Evolutionary conservation across 23 tunicate genomes (phyloP), one percentile per base, ranked within the genome.

Genomic region (Aplidium turbinatum): DNA sequence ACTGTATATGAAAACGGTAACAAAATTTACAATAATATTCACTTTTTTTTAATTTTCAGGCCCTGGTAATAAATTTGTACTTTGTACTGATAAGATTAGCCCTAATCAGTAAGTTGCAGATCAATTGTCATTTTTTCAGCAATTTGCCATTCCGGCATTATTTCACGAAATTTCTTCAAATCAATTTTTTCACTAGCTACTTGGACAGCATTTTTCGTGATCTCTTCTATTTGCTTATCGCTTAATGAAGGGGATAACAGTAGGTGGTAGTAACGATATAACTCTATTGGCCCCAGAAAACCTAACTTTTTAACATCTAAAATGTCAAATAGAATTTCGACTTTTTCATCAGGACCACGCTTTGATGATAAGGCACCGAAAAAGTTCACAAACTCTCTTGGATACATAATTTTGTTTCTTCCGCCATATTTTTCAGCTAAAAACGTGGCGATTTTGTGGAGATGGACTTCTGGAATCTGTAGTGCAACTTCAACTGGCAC

Each of bases 71-170:
- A n/a, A n/a, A n/a, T n/a, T n/a, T n/a, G n/a, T n/a, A n/a, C n/a
- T n/a, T n/a, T n/a, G n/a, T n/a, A n/a, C n/a, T n/a, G n/a, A n/a
- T n/a, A n/a, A n/a, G n/a, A n/a, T n/a, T 61, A 29, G 38, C 6
- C 19, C 58, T 35, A 81, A 4, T 81, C 78, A 31, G 78, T 79
- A 1, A 68, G 33, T 40, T 88, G 96, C 54, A 88, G 62, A 9
- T 81, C 82, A 47, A 88, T 77, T n/a, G 96, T 88, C 82, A 88
- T 75, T 60, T 81, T 88, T 69, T 88, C 96, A 57, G 82, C 83
- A 1, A 88, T 47, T 70, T 88, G 82, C 87, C 96, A 81, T 16
- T 63, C 36, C 9, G 87, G 83, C 70, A 88, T 65, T 2, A 82
- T 26, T 32, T 75, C 58, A 28, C 71, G 45, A 57, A 88, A 88